Evolutionary conservation across 2,888 invertebrate genomes (phyloP), one percentile per base, ranked within the genome.

Genomic region (Oxycera nigricornis): DNA sequence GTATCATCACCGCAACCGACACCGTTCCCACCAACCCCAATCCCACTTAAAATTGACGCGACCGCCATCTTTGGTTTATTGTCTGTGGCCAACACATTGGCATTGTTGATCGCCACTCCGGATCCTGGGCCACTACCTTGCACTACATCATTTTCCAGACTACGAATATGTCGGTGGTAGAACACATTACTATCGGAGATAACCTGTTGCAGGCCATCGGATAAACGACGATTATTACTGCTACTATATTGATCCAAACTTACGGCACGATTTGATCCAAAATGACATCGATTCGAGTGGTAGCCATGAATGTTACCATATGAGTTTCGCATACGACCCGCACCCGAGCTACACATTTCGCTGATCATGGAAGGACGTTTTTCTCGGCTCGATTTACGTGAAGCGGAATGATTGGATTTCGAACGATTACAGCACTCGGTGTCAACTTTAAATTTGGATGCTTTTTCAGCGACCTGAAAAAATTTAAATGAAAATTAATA

Each of bases 391-490:
- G 91, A 91, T 81, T 91, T 91, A 20, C 91, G 84, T 24, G 90
- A 90, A n/a, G 89, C 89, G 0, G 91, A 90, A 81, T 90, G 84
- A 31, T 83, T 83, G n/a, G 83, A 90, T 80, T 90, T 91, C 79
- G 89, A 90, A 2, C 91, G 84, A 24, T 85, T 84, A 78, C 87
- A 83, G 73, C 89, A 88, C 81, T 92, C 92, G 0, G 92, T 92
- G 39, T 91, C 91, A 78, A 92, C 92, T 82, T 92, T 92, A 82
- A 92, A 92, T 81, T 92, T 92, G 46, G 92, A 87, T 1, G 92
- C 89, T 81, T 91, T 91, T 82, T 92, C 92, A 76, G 91, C 88
- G 31, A 88, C 87, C 81, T 88, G 75, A 1, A 77, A 79, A n/a
- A 9, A 14, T 68, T n/a, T n/a, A n/a, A 11, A 11, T 35, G 35